These are phyloP conservation scores for Nettapus auritus DNA, from an alignment of 2,113 vertebrate genomes.

Conservation along the genomic window DNA sequence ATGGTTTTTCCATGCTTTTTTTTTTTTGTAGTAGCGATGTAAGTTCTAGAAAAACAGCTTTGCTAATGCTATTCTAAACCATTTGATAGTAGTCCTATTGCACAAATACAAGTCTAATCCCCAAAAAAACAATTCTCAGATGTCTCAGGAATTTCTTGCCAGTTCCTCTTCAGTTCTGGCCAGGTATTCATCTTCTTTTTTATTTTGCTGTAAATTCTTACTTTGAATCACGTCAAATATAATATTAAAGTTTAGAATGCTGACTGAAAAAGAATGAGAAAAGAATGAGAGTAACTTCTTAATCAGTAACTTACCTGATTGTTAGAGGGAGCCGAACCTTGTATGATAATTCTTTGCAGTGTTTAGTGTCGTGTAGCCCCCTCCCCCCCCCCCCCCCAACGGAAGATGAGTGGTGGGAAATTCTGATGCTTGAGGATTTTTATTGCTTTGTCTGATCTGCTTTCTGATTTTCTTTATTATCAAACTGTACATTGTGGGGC, in stretches of 20 bases:
- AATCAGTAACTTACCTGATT: background rate
- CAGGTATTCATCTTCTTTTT: background rate
- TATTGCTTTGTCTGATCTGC: background rate
- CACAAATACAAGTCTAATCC: background rate
- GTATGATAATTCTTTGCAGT: background rate
- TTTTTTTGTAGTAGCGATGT: background rate
- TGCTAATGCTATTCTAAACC: background rate
- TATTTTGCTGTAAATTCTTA: background rate
- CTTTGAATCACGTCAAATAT: background rate
- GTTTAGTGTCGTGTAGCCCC: too few relatives aligned
- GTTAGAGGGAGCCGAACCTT: background rate
- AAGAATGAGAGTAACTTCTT: background rate
- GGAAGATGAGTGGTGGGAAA: background rate
- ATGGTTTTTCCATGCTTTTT: background rate
- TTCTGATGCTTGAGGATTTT: background rate
- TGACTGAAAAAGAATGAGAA: background rate
- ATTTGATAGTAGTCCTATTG: background rate
- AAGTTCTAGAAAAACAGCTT: background rate
- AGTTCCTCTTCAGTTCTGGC: background rate
- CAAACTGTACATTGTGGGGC: background rate
- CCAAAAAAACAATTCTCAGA: background rate
- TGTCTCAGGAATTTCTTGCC: background rate
- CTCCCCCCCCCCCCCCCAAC: too few relatives aligned
- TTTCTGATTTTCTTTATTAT: background rate
- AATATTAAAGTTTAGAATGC: background rate